Conservation (phyloP, 2,113 vertebrate species). For the Crypturellus undulatus region DNA sequence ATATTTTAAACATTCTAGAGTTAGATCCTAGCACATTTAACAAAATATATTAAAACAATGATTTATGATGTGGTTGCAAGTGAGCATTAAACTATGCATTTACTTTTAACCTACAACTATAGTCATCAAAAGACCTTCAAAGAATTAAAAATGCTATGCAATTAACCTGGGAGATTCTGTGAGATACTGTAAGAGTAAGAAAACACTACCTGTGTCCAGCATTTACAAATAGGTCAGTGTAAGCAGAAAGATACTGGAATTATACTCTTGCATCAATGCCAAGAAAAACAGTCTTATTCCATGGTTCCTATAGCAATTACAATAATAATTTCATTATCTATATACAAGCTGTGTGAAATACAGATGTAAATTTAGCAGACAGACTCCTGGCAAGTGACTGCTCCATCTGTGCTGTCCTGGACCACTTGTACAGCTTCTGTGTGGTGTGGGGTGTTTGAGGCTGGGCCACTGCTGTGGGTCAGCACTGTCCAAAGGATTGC, state of each 20-base stretch:
- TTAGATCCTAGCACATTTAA: slow-evolving; percentile 63
- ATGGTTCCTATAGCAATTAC: not conserved
- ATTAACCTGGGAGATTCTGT: not conserved
- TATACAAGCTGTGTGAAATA: not conserved
- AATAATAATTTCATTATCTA: not conserved
- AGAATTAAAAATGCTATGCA: not conserved
- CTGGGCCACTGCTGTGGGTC: not conserved
- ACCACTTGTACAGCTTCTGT: not conserved
- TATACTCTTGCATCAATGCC: not conserved
- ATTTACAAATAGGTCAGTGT: accelerated
- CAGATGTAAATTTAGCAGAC: not conserved
- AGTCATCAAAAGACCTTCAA: not conserved
- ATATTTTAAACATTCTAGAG: slow-evolving; percentile 42
- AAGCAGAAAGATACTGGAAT: not conserved
- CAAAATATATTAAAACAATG: slow-evolving; percentile 67
- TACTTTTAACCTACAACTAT: slow-evolving; percentile 29
- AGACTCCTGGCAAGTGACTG: not conserved
- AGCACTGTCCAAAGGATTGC: not conserved
- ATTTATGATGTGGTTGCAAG: slow-evolving; percentile 12
- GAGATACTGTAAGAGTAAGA: not conserved
- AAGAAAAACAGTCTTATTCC: not conserved
- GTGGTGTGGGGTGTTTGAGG: not conserved
- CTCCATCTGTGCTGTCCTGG: accelerated
- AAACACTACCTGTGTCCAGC: not conserved
- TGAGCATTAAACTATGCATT: not conserved